Evolutionary conservation across 1,140 invertebrate species (phyloP).

Genomic region (Anastatus disparis): DNA sequence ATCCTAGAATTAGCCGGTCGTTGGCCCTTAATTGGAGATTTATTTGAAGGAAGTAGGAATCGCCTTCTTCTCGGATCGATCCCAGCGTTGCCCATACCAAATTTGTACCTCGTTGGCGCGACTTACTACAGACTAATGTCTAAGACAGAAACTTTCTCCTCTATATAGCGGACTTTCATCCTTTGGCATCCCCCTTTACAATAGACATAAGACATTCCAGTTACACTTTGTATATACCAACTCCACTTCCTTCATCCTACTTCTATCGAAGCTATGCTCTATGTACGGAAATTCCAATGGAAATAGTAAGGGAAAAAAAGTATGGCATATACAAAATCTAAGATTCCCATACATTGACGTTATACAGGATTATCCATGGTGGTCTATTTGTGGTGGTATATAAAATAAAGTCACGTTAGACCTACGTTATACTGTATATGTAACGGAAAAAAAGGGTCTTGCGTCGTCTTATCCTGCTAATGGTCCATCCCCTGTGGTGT

Average conservation of each 20-base stretch:
- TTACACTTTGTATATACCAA: too few relatives aligned
- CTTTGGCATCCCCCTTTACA: too few relatives aligned
- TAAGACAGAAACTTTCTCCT: too few relatives aligned
- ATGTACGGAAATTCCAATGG: neutral
- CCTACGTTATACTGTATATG: too few relatives aligned
- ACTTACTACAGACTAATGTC: neutral
- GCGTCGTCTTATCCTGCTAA: constrained; percentile 17
- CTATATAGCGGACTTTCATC: too few relatives aligned
- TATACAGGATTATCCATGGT: constrained; percentile 14
- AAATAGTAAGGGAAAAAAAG: too few relatives aligned
- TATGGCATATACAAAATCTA: too few relatives aligned
- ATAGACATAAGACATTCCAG: constrained; percentile 10
- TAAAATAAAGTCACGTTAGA: constrained; percentile 18
- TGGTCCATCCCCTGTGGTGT: neutral
- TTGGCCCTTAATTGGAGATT: constrained; percentile 23
- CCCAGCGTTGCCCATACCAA: too few relatives aligned
- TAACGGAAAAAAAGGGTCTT: neutral
- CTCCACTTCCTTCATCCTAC: too few relatives aligned
- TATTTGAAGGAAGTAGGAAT: neutral
- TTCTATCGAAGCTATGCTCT: too few relatives aligned
- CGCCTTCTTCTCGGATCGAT: neutral
- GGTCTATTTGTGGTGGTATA: neutral
- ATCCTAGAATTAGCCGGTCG: constrained; percentile 26
- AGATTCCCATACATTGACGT: too few relatives aligned
- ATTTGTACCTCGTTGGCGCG: constrained; percentile 11